Base-by-base conservation (phyloP, 1,140 invertebrate genomes). In the Metaphire vulgaris region DNA sequence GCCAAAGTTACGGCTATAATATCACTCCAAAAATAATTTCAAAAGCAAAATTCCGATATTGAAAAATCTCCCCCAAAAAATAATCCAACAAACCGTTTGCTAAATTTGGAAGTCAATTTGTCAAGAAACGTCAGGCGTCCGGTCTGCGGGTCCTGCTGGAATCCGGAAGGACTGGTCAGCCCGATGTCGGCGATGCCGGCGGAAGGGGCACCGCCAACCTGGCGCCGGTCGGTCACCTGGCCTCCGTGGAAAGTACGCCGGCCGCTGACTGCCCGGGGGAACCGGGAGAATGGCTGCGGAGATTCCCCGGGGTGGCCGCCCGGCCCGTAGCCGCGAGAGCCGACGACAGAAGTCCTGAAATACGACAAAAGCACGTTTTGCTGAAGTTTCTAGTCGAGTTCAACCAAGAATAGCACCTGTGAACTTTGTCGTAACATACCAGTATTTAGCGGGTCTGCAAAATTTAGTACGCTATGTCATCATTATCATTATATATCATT, bases 201-300 rank as follows among this genome's bases (percentile, higher is more conserved):
- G 1, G 16, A n/a, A 26, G 33, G 21, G 1, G 21, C 33, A 16
- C 67, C 74, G n/a, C n/a, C n/a, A 41, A 69, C 70, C 74, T 84
- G 82, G 81, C 91, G 88, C 81, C 91, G 81, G 77, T 87, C 86
- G 76, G 89, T 83, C 77, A 88, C 91, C 86, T 90, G 88, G 87
- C 94, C 94, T 85, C 94, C 95, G 88, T 98, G 96, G 90, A 98
- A 98, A 85, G 96, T 98, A 84, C 93, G 96, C 84, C 95, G 91
- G 84, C 91, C 94, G 76, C 93, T 92, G 80, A 94, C 93, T 88
- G 96, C 95, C 84, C 95, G 89, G 78, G 94, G 93, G 89, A 98
- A 96, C 83, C 91, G 90, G 69, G 64, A 32, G 69, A n/a, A 31
- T 2, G 72, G 32, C 32, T 34, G 32, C 6, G 72, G 72, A 15